These are phyloP conservation scores for Cossypha dichroa DNA, from an alignment of 2,797 vertebrate species.

Conservation along the genomic window DNA sequence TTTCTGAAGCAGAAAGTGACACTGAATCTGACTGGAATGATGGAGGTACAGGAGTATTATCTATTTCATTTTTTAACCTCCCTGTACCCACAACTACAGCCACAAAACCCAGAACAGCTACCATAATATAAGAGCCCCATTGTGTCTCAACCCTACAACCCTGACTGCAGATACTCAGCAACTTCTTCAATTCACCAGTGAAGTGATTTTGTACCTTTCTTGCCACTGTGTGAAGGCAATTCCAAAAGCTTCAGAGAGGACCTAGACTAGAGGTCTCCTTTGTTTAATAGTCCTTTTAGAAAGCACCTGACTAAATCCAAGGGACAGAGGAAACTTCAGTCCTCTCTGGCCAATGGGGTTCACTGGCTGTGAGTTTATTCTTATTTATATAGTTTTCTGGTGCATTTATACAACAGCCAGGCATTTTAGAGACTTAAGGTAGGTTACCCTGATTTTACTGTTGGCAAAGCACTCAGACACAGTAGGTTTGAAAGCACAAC, in stretches of 20 bases:
- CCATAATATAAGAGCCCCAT: background rate
- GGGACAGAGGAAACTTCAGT: background rate
- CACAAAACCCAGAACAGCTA: background rate
- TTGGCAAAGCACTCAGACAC: constrained; percentile 25
- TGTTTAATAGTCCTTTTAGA: background rate
- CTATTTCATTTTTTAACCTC: background rate
- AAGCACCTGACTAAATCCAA: background rate
- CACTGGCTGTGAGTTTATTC: background rate
- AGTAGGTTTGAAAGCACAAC: constrained; percentile 25
- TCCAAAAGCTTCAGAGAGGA: background rate
- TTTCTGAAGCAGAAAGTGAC: background rate
- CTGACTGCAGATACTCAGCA: background rate
- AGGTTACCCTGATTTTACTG: constrained; percentile 46
- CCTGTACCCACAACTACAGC: background rate
- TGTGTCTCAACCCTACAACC: background rate
- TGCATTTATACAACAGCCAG: constrained; percentile 7
- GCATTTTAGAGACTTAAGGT: constrained; percentile 27
- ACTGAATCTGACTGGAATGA: background rate
- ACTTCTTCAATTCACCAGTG: background rate
- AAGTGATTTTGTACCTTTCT: background rate
- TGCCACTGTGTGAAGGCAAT: background rate
- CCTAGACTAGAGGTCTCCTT: background rate
- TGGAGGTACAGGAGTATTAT: background rate
- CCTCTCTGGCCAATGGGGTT: background rate
- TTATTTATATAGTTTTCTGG: background rate